Base-by-base conservation (phyloP, 2,888 invertebrate genomes). In the Lucinisca nassula region DNA sequence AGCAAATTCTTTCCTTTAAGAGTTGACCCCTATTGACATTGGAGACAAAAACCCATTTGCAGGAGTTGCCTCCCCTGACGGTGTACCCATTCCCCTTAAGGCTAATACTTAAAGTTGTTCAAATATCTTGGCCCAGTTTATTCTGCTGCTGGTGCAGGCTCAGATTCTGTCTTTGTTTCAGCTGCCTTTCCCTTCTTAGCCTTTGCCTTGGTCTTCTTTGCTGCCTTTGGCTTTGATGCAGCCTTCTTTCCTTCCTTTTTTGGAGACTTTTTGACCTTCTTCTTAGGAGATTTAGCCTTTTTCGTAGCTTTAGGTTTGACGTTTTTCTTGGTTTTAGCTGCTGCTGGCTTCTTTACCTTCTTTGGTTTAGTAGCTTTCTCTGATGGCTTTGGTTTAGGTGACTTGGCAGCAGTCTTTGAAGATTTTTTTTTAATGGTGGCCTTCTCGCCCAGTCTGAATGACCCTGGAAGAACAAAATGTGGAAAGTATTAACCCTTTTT, bases 371-470 rank as follows among this genome's bases (percentile, higher is more conserved):
- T 30, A 40, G 84, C 70, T 67, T 84, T 79, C 30, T 32, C 67
- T 0, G 82, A 1, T 17, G 67, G 30, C 32, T 82, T 85, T n/a
- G 85, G 74, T 24, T 73, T 73, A 2, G 80, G 30, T 40, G 72
- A 21, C 35, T 85, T 85, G 0, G 58, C 73, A 17, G 82, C 49
- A 17, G 30, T 37, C 49, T 86, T 89, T n/a, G 79, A 82, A 21
- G 37, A 55, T 40, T 73, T 73, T 17, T 35, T 35, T 21, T 10
- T 10, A 37, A 51, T 49, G 72, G 93, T 93, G 37, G 83, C 91
- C 30, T 89, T 90, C 8, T 92, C 92, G 27, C 94, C 94, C 14
- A 94, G 85, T 80, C 89, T 89, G 89, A 94, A 94, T 14, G 94
- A 94, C 4, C 85, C 85, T 85, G 75, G n/a, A 84, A 84, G 35